phyloP scores from a whole-genome alignment of 1,140 invertebrate species.

The Drosophila takahashii region DNA sequence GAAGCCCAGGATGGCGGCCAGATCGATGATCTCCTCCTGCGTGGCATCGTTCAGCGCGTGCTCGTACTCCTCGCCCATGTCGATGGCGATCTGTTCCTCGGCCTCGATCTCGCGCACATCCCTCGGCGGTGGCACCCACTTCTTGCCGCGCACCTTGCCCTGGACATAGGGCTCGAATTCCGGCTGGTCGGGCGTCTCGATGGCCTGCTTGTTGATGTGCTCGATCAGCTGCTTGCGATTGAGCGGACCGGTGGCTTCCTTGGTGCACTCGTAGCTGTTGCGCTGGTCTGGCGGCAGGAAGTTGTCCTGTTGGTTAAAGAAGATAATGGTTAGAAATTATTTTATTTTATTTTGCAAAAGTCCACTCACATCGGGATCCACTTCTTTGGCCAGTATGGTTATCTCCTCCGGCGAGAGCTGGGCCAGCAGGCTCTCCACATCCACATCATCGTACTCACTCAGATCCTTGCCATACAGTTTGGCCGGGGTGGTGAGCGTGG shows the following conservation, averaged over 20 bases:
- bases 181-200: conserved; percentile 98
- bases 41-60: conserved; percentile 94
- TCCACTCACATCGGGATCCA: conserved; percentile 98
- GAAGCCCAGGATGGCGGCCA: conserved; percentile 99
- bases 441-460: conserved; percentile 97
- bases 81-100: conserved; percentile 96
- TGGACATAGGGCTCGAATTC: conserved; percentile 97
- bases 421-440: conserved; percentile 97
- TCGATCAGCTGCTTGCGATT: conserved; percentile 98
- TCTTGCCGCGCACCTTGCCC: conserved; percentile 95
- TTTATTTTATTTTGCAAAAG: too few species aligned
- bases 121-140: conserved; percentile 96
- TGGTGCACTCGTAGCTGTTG: conserved; percentile 97
- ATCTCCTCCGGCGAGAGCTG: conserved; percentile 98
- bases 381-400: conserved; percentile 98
- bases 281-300: conserved; percentile 98
- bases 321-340: background rate
- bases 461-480: conserved; percentile 97
- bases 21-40: conserved; percentile 99
- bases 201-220: conserved; percentile 98
- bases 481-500: conserved; percentile 93
- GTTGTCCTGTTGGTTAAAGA: conserved; percentile 90
- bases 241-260: conserved; percentile 96
- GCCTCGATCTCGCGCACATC: conserved; percentile 91
- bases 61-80: conserved; percentile 98